Evolutionary conservation across 2,113 vertebrate genomes (phyloP).

Genomic region (Sialia sialis): DNA sequence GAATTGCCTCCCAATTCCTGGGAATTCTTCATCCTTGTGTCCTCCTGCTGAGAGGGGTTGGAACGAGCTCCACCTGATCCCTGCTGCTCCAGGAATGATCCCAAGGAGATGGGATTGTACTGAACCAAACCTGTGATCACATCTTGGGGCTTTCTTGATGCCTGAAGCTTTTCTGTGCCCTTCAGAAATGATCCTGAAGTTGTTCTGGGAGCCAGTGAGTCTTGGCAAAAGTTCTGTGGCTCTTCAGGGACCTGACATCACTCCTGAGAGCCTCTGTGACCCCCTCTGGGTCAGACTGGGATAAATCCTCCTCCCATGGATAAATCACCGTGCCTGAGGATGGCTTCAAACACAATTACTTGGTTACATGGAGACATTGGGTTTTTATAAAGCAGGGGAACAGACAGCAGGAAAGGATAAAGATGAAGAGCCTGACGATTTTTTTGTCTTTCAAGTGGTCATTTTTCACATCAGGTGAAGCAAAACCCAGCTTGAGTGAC

Average conservation of each 20-base stretch:
- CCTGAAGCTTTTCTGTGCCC: neutral
- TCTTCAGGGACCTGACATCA: neutral
- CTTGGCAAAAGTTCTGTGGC: neutral
- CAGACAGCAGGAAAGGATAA: neutral
- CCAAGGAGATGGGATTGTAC: neutral
- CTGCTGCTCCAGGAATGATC: neutral
- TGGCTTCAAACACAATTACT: neutral
- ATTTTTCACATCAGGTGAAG: slow-evolving; percentile 19
- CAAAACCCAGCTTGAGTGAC: neutral
- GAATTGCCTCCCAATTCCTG: neutral
- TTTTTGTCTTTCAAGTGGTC: neutral
- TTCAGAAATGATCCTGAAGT: neutral
- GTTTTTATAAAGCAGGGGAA: neutral
- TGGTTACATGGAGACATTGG: neutral
- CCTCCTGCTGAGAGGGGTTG: neutral
- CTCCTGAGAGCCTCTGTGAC: neutral
- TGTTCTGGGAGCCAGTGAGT: neutral
- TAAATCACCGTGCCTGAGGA: neutral
- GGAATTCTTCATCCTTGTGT: neutral
- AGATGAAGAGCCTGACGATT: neutral
- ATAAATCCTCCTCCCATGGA: neutral
- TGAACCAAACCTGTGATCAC: neutral
- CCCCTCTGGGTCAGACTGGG: neutral
- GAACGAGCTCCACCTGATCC: neutral
- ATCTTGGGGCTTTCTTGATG: neutral